These are phyloP conservation scores for Sebastes baramenuke DNA, from an alignment of 2,797 vertebrate species.

Conservation along the genomic window DNA sequence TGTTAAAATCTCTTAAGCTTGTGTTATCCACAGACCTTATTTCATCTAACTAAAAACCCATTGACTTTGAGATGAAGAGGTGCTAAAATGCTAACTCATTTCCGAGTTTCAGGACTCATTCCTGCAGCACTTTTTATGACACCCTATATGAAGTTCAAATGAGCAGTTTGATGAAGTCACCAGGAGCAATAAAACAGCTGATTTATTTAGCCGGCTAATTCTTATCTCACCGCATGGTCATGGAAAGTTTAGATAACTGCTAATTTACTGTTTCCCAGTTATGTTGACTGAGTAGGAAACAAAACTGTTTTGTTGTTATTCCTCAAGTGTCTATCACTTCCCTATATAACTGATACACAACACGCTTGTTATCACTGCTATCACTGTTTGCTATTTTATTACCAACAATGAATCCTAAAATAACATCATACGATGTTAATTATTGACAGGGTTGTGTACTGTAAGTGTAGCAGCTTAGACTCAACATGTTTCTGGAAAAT, in stretches of 20 bases:
- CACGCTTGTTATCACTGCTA: neutral
- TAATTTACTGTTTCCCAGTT: constrained; percentile 12
- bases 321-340: neutral
- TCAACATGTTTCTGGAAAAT: neutral
- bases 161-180: constrained; percentile 5
- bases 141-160: constrained; percentile 36
- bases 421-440: neutral
- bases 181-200: constrained; percentile 33
- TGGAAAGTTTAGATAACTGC: constrained; percentile 47
- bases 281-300: constrained; percentile 7
- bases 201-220: constrained; percentile 5
- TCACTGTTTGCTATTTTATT: neutral
- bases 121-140: too few species aligned
- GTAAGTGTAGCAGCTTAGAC: neutral
- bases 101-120: too few species aligned
- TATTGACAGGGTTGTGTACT: neutral
- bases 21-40: too few species aligned
- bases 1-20: too few species aligned
- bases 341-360: neutral
- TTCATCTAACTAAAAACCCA: too few species aligned
- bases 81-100: too few species aligned
- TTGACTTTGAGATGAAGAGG: too few species aligned
- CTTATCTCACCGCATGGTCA: constrained; percentile 34
- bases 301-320: neutral
- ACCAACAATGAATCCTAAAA: neutral